These are phyloP conservation scores for Laupala kohalensis DNA, from an alignment of 1,140 invertebrate species.

Conservation along the genomic window DNA sequence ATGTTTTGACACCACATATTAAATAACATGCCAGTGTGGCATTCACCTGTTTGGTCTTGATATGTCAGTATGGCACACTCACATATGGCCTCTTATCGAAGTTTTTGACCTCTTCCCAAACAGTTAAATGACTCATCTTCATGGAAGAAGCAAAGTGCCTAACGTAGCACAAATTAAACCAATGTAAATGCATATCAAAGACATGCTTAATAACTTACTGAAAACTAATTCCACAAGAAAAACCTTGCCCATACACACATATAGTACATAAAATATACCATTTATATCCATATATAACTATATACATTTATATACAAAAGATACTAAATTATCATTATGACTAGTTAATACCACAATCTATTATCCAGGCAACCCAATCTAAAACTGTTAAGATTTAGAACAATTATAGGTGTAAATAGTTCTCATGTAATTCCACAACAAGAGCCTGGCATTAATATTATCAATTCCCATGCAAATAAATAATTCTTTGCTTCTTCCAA, in stretches of 20 bases:
- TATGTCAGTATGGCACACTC: conserved; percentile 4
- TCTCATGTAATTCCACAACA: too few species aligned
- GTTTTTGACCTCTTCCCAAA: not conserved
- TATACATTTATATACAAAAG: not conserved
- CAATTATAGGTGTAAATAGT: too few species aligned
- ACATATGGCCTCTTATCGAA: not conserved
- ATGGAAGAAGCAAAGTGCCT: not conserved
- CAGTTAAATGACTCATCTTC: not conserved
- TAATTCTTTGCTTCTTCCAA: not conserved
- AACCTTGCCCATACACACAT: not conserved
- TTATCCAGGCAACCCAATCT: too few species aligned
- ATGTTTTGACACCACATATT: not conserved
- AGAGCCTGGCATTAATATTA: not conserved
- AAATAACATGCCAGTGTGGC: not conserved
- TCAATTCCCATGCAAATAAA: not conserved
- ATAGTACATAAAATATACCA: not conserved
- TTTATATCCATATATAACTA: not conserved
- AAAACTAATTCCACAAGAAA: not conserved
- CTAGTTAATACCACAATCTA: not conserved
- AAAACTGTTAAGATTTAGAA: too few species aligned
- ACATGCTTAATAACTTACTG: not conserved
- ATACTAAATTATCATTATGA: not conserved
- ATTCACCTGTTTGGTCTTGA: not conserved
- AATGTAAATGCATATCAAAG: not conserved
- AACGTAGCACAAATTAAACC: not conserved